These are phyloP conservation scores for Endotricha flammealis DNA, from an alignment of 2,888 invertebrate species.

Conservation along the genomic window DNA sequence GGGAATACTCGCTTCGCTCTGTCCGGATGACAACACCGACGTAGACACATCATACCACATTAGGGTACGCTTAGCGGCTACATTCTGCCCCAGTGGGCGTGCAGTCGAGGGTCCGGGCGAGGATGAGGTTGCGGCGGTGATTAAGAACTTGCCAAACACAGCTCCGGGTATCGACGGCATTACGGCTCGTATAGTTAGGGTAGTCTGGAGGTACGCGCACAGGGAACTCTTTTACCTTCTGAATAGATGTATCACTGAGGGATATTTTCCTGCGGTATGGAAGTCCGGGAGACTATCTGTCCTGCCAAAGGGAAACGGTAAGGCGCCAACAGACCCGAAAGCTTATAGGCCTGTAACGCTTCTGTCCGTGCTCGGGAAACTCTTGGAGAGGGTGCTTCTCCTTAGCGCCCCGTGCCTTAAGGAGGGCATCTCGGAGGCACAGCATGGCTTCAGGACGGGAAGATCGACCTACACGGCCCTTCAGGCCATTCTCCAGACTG, in stretches of 20 bases:
- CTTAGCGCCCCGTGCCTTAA: neutral
- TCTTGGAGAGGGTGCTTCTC: conserved; percentile 15
- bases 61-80: conserved; percentile 18
- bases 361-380: conserved; percentile 14
- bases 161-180: conserved; percentile 31
- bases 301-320: conserved; percentile 20
- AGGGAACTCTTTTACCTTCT: no score
- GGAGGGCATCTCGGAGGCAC: neutral
- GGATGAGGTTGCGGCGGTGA: conserved; percentile 13
- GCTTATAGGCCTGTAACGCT: conserved; percentile 17
- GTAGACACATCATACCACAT: conserved; percentile 22
- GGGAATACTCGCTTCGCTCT: conserved; percentile 20
- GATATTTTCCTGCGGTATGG: no score
- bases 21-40: conserved; percentile 26
- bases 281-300: no score
- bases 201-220: conserved; percentile 20
- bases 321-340: conserved; percentile 27
- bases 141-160: conserved; percentile 24
- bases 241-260: no score
- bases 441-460: conserved; percentile 2
- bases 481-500: neutral
- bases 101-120: conserved; percentile 13
- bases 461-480: neutral
- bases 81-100: conserved; percentile 17
- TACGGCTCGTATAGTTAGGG: conserved; percentile 18